Percentiles rank a stretch among this genome's conserved stretches.
Conservation (phyloP, 2,888 invertebrate species). For the Aphidius colemani region DNA sequence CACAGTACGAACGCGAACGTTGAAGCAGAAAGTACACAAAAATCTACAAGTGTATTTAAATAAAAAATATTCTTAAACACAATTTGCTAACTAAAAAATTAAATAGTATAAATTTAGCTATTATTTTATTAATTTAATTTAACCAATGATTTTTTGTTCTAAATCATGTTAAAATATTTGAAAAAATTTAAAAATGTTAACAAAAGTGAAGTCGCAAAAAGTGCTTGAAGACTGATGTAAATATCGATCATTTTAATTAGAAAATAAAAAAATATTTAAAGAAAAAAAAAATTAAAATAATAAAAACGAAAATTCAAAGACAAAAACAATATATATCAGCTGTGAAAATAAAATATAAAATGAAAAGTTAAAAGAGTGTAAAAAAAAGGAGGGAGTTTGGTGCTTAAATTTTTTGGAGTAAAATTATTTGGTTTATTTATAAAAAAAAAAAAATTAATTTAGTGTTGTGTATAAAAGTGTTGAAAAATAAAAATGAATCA, state of each 20-base stretch:
- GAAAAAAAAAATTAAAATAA: background rate
- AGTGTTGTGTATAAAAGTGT: background rate
- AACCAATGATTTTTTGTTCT: no score
- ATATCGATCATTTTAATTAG: background rate
- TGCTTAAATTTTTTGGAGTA: background rate
- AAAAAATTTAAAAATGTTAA: no score
- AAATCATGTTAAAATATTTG: no score
- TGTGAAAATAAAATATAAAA: background rate
- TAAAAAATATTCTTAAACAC: background rate
- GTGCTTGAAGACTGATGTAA: no score
- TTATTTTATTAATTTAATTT: no score
- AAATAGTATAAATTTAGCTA: no score
- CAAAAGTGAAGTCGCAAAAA: no score
- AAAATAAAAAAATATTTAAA: background rate
- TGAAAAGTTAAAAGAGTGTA: conserved; percentile 13
- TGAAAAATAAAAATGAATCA: background rate
- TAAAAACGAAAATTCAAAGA: background rate
- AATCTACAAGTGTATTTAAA: background rate
- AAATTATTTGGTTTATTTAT: no score
- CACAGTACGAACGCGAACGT: conserved; percentile 55
- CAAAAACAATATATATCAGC: background rate
- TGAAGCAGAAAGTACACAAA: conserved; percentile 39
- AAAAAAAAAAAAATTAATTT: conserved; percentile 1
- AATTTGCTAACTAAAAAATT: no score
- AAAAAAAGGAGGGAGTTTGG: background rate